Evolutionary conservation across 2,797 vertebrate genomes (phyloP).

Genomic region (Parambassis ranga): DNA sequence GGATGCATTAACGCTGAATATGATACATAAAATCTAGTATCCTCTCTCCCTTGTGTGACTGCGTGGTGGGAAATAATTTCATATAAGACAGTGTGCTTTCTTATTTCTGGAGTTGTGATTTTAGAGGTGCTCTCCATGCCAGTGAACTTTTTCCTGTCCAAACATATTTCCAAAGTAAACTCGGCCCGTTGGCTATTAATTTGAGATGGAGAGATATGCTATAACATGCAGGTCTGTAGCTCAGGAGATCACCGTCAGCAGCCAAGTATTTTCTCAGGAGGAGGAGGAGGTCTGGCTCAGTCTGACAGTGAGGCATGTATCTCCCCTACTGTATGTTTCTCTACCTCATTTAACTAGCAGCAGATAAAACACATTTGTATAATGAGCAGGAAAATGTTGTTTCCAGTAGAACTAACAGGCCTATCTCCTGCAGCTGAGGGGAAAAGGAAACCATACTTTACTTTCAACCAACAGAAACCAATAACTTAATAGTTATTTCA

Average conservation of each 20-base stretch:
- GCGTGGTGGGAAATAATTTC: conserved; percentile 36
- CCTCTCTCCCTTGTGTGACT: conserved; percentile 19
- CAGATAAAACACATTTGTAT: conserved; percentile 31
- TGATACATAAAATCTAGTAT: conserved; percentile 36
- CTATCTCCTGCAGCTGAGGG: too few species aligned
- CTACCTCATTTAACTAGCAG: conserved; percentile 47
- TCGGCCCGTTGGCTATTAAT: conserved; percentile 61
- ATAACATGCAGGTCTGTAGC: conserved; percentile 60
- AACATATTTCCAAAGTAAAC: conserved; percentile 69
- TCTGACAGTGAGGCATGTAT: conserved; percentile 56
- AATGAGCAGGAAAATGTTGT: conserved; percentile 22
- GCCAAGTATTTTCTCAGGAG: conserved; percentile 59
- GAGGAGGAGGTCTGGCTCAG: conserved; percentile 33
- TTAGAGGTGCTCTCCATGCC: conserved; percentile 13
- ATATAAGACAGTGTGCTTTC: conserved; percentile 12
- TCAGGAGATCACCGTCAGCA: conserved; percentile 59
- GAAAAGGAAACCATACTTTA: too few species aligned
- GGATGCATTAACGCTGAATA: conserved; percentile 41
- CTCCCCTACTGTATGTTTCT: conserved; percentile 21
- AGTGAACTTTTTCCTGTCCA: conserved; percentile 57
- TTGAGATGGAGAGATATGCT: conserved; percentile 65
- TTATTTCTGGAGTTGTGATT: conserved; percentile 41
- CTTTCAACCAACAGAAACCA: too few species aligned
- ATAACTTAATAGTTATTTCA: too few species aligned
- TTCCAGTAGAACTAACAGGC: conserved; percentile 12